A percentile compares a stretch with the other conserved stretches of the same genome.
phyloP scores from a whole-genome alignment of 92 coral and sea anemone genomes.

The Galaxea fascicularis region DNA sequence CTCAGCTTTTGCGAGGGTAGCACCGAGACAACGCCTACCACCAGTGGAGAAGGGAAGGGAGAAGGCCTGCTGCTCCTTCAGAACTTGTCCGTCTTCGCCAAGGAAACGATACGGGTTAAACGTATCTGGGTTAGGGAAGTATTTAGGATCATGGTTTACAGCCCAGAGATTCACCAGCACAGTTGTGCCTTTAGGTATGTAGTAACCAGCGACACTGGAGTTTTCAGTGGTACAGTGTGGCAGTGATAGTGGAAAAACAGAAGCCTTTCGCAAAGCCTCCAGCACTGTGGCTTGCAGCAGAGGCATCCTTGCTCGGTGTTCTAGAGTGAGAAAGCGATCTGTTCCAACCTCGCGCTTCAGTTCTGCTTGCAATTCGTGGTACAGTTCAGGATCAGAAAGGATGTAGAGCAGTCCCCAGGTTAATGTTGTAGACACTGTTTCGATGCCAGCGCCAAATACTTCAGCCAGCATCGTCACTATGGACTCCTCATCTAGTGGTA shows the following conservation, averaged over 20 bases:
- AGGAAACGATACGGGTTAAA: conserved; percentile 92
- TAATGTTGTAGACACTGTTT: conserved; percentile 78
- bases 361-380: conserved; percentile 81
- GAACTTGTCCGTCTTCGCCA: conserved; percentile 69
- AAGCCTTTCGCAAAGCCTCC: conserved; percentile 78
- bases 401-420: conserved; percentile 84
- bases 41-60: conserved; percentile 86
- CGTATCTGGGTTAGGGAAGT: conserved; percentile 76
- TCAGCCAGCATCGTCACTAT: conserved; percentile 74
- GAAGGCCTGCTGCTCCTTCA: conserved; percentile 66
- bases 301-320: conserved; percentile 81
- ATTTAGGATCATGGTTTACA: conserved; percentile 83
- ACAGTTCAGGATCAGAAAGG: conserved; percentile 71
- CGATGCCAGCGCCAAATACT: conserved; percentile 82
- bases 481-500: conserved; percentile 57
- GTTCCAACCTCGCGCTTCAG: conserved; percentile 76
- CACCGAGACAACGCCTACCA: conserved; percentile 88
- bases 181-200: conserved; percentile 82
- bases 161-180: conserved; percentile 94
- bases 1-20: conserved; percentile 82
- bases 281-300: conserved; percentile 92
- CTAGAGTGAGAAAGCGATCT: conserved; percentile 64
- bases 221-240: conserved; percentile 91
- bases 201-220: conserved; percentile 81
- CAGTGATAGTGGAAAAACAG: conserved; percentile 80